phyloP scores from a whole-genome alignment of 2,113 vertebrate species.

The Sylvietta virens region DNA sequence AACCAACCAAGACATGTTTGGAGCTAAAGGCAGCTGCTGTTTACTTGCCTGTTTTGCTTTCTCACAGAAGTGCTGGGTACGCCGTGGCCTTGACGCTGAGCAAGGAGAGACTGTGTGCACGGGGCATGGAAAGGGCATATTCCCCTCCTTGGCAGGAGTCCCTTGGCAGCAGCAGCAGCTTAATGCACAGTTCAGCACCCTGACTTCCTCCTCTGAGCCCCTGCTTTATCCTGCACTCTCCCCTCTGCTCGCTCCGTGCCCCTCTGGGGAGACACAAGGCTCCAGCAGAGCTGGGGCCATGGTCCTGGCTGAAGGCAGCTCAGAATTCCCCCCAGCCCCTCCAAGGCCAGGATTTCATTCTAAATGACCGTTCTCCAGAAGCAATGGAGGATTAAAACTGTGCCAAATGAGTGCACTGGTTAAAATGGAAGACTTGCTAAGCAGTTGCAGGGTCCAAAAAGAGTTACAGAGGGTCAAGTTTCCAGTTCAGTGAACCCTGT shows the following conservation, averaged over 20 bases:
- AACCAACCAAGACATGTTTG: neutral
- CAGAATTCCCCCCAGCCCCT: neutral
- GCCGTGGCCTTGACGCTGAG: neutral
- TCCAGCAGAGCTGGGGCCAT: rapidly evolving
- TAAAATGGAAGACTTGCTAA: conserved; percentile 59
- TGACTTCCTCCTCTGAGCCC: neutral
- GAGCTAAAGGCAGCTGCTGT: neutral
- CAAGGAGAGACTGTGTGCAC: neutral
- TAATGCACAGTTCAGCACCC: neutral
- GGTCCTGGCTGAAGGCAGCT: neutral
- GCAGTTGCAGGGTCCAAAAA: conserved; percentile 56
- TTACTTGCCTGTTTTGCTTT: neutral
- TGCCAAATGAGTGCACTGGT: conserved; percentile 38
- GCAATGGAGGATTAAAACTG: conserved; percentile 33
- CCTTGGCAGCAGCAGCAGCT: neutral
- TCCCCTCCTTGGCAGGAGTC: neutral
- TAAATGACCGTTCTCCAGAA: neutral
- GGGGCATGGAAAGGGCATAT: neutral
- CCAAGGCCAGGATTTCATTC: neutral
- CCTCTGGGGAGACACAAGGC: neutral
- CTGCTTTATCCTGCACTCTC: neutral
- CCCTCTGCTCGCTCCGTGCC: neutral
- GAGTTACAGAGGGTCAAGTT: conserved; percentile 39
- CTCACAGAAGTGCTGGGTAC: neutral
- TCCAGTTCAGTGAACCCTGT: conserved; percentile 45